These are phyloP conservation scores for Eupithecia subfuscata DNA, from an alignment of 2,888 invertebrate genomes.

Conservation along the genomic window DNA sequence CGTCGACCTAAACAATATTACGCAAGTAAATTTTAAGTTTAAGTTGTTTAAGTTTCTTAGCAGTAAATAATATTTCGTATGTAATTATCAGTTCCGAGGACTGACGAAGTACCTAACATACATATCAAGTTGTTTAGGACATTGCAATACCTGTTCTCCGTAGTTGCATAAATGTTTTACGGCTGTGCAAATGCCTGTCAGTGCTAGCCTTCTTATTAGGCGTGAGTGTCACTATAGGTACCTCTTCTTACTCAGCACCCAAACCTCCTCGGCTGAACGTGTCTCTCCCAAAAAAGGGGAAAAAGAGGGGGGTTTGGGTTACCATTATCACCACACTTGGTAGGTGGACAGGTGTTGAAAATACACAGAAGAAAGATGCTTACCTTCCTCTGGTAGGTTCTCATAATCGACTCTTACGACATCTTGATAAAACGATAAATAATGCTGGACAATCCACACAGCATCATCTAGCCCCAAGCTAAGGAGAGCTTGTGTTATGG, in stretches of 20 bases:
- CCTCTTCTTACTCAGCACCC: background rate
- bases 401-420: no score
- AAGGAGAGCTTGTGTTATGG: no score
- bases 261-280: no score
- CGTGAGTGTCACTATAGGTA: background rate
- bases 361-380: background rate
- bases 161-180: slow-evolving; percentile 6
- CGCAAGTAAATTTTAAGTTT: background rate
- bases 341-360: background rate
- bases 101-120: background rate
- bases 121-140: background rate
- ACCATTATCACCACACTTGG: background rate
- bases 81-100: slow-evolving; percentile 2
- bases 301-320: no score
- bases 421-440: no score
- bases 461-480: no score
- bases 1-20: background rate
- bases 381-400: background rate
- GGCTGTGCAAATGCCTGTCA: background rate
- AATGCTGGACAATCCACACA: no score
- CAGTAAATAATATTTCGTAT: slow-evolving; percentile 4
- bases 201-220: background rate
- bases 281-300: no score
- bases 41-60: background rate
- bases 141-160: background rate